These are phyloP conservation scores for Dryas iulia DNA, from an alignment of 1,140 invertebrate species.

Conservation along the genomic window DNA sequence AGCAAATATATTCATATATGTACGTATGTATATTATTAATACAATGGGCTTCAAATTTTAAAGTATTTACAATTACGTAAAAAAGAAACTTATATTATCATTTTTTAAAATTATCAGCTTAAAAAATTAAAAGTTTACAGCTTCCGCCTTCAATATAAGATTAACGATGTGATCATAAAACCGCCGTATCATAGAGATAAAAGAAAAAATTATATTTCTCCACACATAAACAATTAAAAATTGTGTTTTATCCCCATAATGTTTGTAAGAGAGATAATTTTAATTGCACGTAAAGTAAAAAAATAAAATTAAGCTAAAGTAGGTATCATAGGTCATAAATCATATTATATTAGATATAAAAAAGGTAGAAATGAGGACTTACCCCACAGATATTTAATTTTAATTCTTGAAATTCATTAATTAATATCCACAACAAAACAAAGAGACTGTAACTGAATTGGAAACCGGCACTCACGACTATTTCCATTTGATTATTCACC, in stretches of 20 bases:
- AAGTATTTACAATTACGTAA: too few relatives aligned
- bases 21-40: too few relatives aligned
- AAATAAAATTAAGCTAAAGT: not conserved
- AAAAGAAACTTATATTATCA: too few relatives aligned
- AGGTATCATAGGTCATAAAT: not conserved
- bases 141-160: not conserved
- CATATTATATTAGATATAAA: not conserved
- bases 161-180: not conserved
- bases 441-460: not conserved
- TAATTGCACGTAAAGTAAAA: not conserved
- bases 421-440: constrained; percentile 11
- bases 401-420: constrained; percentile 12
- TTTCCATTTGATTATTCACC: constrained; percentile 34
- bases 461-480: constrained; percentile 23
- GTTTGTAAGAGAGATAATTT: not conserved
- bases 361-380: too few relatives aligned
- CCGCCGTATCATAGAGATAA: not conserved
- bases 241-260: not conserved
- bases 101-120: not conserved
- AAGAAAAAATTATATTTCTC: not conserved
- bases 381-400: constrained; percentile 16
- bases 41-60: too few relatives aligned
- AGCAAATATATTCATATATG: too few relatives aligned
- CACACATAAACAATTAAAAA: not conserved
- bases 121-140: not conserved